Evolutionary conservation across 2,113 vertebrate genomes (phyloP).

Genomic region (Xiphias gladius): DNA sequence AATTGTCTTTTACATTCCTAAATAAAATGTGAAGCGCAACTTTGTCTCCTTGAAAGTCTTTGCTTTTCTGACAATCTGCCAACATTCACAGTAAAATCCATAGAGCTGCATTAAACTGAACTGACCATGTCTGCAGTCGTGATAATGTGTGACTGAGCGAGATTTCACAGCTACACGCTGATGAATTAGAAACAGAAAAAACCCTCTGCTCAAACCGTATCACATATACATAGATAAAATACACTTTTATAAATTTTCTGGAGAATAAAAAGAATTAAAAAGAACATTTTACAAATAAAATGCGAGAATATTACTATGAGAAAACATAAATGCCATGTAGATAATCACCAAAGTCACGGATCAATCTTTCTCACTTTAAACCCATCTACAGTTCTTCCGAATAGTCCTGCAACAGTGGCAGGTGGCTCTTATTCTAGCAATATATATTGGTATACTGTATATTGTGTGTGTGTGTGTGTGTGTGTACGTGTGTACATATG

Average conservation of each 20-base stretch:
- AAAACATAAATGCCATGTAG: conserved; percentile 15
- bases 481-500: background rate
- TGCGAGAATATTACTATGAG: background rate
- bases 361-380: background rate
- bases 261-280: conserved; percentile 17
- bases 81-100: conserved; percentile 41
- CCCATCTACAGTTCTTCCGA: background rate
- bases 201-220: conserved; percentile 42
- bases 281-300: conserved; percentile 31
- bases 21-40: conserved; percentile 81
- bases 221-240: conserved; percentile 29
- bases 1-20: conserved; percentile 86
- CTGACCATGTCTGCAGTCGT: conserved; percentile 1
- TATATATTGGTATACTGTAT: too few relatives aligned
- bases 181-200: conserved; percentile 18
- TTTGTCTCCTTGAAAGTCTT: conserved; percentile 2
- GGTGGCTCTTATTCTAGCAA: background rate
- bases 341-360: background rate
- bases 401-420: background rate
- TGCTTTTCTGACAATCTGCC: background rate
- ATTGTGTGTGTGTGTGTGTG: background rate
- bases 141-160: background rate
- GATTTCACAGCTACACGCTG: background rate
- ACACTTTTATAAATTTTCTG: conserved; percentile 12
- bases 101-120: background rate